Conservation (phyloP, 1,140 invertebrate genomes). For the Drosophila melanogaster region DNA sequence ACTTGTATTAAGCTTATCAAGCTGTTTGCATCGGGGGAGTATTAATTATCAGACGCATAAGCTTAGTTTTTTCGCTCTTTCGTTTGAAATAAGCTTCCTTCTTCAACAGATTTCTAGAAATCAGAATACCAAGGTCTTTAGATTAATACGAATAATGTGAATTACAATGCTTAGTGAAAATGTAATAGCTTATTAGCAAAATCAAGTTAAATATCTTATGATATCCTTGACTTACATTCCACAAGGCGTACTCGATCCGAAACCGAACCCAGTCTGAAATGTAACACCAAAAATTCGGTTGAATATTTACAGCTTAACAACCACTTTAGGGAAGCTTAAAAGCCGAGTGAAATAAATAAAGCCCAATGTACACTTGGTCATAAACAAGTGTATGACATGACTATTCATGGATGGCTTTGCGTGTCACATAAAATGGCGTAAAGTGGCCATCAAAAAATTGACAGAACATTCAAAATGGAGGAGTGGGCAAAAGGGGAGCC, state of each 20-base stretch:
- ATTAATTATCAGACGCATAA: neutral
- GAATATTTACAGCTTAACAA: conserved; percentile 37
- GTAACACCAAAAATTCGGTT: conserved; percentile 12
- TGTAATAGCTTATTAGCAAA: too few relatives aligned
- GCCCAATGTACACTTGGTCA: conserved; percentile 43
- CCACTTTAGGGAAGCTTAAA: conserved; percentile 28
- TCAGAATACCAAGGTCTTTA: too few relatives aligned
- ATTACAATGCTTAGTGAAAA: too few relatives aligned
- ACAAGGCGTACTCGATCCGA: neutral
- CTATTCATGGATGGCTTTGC: conserved; percentile 62
- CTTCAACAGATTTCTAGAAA: too few relatives aligned
- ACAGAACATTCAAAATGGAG: conserved; percentile 42
- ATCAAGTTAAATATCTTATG: too few relatives aligned
- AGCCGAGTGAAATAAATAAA: conserved; percentile 28
- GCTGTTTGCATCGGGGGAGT: neutral
- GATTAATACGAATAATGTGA: too few relatives aligned
- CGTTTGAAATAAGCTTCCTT: neutral
- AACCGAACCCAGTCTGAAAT: neutral
- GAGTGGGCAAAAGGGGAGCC: neutral
- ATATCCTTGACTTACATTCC: neutral
- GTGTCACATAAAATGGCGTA: conserved; percentile 63
- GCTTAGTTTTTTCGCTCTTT: neutral
- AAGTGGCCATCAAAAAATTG: conserved; percentile 77
- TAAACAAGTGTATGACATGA: conserved; percentile 51
- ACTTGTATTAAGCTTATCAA: conserved; percentile 27